Conservation (phyloP, 1,140 invertebrate genomes). For the Calephelis virginiensis region DNA sequence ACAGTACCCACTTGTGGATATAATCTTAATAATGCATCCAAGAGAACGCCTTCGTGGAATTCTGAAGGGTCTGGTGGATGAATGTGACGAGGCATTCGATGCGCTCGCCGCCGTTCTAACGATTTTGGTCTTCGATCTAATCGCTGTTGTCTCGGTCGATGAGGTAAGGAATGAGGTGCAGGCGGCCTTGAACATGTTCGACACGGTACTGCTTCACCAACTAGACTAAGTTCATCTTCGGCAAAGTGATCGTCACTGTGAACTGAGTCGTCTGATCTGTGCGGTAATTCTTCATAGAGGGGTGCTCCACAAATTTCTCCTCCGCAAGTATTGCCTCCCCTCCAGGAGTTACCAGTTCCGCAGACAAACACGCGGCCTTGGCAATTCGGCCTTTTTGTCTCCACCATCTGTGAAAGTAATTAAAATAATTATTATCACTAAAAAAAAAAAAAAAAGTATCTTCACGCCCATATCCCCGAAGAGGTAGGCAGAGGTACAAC, state of each 20-base stretch:
- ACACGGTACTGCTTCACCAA: conserved; percentile 71
- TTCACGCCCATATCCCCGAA: too few species aligned
- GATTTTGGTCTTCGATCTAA: conserved; percentile 66
- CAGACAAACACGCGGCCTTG: conserved; percentile 70
- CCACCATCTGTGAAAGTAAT: conserved; percentile 65
- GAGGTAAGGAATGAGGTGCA: conserved; percentile 62
- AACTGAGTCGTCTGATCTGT: conserved; percentile 67
- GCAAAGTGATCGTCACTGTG: conserved; percentile 77
- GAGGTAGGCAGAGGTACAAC: too few species aligned
- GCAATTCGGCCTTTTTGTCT: conserved; percentile 64
- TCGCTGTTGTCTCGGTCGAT: conserved; percentile 61
- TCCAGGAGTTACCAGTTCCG: conserved; percentile 58
- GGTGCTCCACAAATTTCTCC: conserved; percentile 65
- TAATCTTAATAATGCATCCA: conserved; percentile 80
- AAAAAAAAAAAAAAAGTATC: not conserved
- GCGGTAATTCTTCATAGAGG: conserved; percentile 73
- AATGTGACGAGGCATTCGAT: conserved; percentile 60
- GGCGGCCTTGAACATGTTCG: conserved; percentile 57
- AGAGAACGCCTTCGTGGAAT: conserved; percentile 78
- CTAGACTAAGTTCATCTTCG: conserved; percentile 74
- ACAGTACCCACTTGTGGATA: conserved; percentile 80
- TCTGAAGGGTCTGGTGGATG: conserved; percentile 71
- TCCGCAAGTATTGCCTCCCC: conserved; percentile 60
- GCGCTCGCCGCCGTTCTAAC: conserved; percentile 59
- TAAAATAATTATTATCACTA: not conserved